Conservation (phyloP, 2,888 invertebrate genomes). For the Zele albiditarsus region DNA sequence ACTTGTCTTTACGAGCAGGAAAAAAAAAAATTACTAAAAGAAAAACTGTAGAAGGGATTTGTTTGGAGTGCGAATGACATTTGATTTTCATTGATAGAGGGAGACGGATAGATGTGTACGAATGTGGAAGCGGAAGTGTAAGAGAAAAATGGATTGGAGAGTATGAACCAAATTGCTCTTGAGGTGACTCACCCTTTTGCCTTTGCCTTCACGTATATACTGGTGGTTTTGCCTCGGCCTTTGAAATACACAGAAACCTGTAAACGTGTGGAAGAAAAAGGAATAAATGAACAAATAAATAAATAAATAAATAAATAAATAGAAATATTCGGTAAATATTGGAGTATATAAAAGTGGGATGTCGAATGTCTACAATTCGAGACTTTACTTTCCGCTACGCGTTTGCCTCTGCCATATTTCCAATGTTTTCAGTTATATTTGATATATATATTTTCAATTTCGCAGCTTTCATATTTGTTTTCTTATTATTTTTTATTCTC, state of each 20-base stretch:
- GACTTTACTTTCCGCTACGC: constrained; percentile 17
- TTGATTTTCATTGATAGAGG: constrained; percentile 33
- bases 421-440: constrained; percentile 14
- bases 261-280: constrained; percentile 57
- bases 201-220: constrained; percentile 88
- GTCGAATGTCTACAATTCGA: constrained; percentile 2
- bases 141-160: constrained; percentile 17
- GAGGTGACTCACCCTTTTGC: constrained; percentile 82
- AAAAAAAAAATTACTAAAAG: neutral
- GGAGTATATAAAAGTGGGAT: neutral
- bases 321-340: neutral
- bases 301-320: neutral
- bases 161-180: constrained; percentile 28
- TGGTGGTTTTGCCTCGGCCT: constrained; percentile 88
- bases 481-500: constrained; percentile 37
- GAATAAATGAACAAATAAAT: neutral
- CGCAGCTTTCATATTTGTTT: constrained; percentile 23
- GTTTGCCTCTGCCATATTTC: constrained; percentile 1
- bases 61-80: constrained; percentile 31
- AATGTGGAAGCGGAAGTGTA: neutral
- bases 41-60: neutral
- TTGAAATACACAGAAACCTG: constrained; percentile 88
- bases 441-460: constrained; percentile 24
- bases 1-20: neutral
- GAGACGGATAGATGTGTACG: neutral